Base-by-base conservation (phyloP, 2,113 vertebrate species). In the Passer domesticus region DNA sequence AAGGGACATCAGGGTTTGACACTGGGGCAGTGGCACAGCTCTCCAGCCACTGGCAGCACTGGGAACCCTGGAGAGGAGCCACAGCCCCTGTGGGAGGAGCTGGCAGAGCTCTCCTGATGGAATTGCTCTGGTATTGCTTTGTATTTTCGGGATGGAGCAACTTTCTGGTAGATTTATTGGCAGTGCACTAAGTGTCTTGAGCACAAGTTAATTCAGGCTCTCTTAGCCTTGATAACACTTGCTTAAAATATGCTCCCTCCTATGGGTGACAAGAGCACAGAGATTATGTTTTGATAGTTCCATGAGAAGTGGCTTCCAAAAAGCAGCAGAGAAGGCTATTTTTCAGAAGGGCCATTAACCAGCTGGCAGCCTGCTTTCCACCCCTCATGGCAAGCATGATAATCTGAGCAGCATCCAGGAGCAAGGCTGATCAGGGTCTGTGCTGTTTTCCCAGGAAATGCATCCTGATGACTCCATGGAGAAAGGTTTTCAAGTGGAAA, bases 281-380 rank as follows among this genome's bases (percentile, higher is more conserved):
- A 70, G 76, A 81, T 91, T 47, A 17, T 70, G 4, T 83, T 94
- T 53, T 58, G 76, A 56, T 90, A 64, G 85, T 60, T 91, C 82
- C n/a, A 19, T 66, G 76, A 86, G 64, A 75, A 95, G 87, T 78
- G 82, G 49, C 72, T 83, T 86, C 92, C 82, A 59, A 73, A 87
- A 90, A 87, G 70, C 87, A 73, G 17, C 52, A 35, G 2, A 13
- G 70, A 88, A 70, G 62, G 59, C 55, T 73, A 24, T 94, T 94
- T 95, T 93, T 96, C 93, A 78, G 93, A 27, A 94, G 83, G 68
- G 56, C 64, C 72, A 75, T 96, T 94, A 95, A 83, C 56, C 90
- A 92, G 59, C 85, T 94, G 87, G 93, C 90, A 94, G 87, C 82
- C 63, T 75, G 59, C 70, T 94, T 88, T 43, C 75, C 16, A 55